Evolutionary conservation across 2,888 invertebrate genomes (phyloP).

Genomic region (Microplitis manilae): DNA sequence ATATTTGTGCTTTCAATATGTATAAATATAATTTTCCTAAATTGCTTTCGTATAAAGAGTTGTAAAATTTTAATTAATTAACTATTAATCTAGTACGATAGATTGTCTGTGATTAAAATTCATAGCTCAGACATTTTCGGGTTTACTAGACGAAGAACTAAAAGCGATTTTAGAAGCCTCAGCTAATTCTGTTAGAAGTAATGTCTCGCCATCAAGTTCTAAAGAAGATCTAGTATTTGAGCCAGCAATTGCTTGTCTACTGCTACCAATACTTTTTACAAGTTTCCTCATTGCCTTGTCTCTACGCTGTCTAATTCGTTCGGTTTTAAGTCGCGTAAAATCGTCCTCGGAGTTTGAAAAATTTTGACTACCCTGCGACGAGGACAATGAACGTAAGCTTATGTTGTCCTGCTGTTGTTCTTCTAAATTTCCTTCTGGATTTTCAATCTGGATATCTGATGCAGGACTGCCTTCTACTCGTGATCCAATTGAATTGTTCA

Average conservation of each 20-base stretch:
- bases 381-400: conserved; percentile 55
- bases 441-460: neutral
- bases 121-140: conserved; percentile 40
- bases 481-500: conserved; percentile 42
- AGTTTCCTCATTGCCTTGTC: conserved; percentile 77
- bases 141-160: conserved; percentile 42
- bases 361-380: conserved; percentile 31
- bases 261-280: conserved; percentile 75
- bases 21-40: neutral
- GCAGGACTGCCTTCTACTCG: neutral
- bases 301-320: conserved; percentile 80
- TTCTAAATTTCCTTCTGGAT: conserved; percentile 25
- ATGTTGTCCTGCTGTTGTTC: conserved; percentile 50
- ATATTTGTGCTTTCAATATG: neutral
- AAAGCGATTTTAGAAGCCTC: conserved; percentile 56
- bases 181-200: conserved; percentile 60
- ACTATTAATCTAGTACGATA: neutral
- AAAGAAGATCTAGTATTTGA: conserved; percentile 45
- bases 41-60: neutral
- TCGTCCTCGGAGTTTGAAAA: conserved; percentile 74
- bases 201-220: conserved; percentile 56
- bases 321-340: conserved; percentile 80
- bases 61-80: conserved; percentile 8
- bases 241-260: conserved; percentile 45
- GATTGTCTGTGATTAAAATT: conserved; percentile 17